These are phyloP conservation scores for Chlorocebus sabaeus DNA, from an alignment of 2,113 vertebrate genomes.

Conservation along the genomic window DNA sequence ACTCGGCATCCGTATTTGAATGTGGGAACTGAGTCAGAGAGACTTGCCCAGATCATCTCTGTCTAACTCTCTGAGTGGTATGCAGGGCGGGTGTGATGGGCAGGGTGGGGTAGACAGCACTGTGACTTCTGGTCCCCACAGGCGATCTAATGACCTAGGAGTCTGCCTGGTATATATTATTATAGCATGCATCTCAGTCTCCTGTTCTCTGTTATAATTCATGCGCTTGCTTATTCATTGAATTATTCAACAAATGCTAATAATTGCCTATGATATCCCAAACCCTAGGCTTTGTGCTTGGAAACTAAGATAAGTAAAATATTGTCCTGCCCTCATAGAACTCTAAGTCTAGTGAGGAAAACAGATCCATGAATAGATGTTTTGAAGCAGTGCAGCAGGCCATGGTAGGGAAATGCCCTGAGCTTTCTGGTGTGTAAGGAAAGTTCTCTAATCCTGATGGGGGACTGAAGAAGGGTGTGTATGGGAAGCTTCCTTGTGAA, in stretches of 20 bases:
- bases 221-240: background rate
- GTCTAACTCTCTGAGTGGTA: background rate
- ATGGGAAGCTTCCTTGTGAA: background rate
- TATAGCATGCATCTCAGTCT: background rate
- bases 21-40: background rate
- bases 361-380: background rate
- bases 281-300: background rate
- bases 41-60: background rate
- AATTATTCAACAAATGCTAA: background rate
- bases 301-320: background rate
- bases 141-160: background rate
- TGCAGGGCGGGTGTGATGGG: too few relatives aligned
- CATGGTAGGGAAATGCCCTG: background rate
- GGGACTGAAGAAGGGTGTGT: background rate
- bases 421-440: background rate
- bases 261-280: background rate
- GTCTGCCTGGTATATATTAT: background rate
- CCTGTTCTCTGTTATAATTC: background rate
- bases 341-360: background rate
- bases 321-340: background rate
- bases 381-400: background rate
- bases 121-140: background rate
- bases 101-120: background rate
- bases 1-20: background rate
- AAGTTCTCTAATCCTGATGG: background rate